A percentile compares a stretch with the other conserved stretches of the same genome.
phyloP scores from a whole-genome alignment of 2,113 vertebrate genomes.

The Cyprinodon brontotheroides region DNA sequence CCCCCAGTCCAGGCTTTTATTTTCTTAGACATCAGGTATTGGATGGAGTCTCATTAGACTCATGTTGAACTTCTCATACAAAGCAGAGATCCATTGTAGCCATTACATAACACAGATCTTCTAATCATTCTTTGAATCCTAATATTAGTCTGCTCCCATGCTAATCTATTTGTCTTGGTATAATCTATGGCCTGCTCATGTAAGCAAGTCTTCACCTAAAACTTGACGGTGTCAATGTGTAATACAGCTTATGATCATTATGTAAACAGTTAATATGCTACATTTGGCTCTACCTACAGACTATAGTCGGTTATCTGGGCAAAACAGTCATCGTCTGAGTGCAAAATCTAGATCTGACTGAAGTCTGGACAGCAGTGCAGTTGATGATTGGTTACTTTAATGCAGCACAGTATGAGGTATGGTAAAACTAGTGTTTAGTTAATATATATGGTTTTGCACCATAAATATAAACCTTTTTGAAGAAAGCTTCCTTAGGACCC shows the following conservation, averaged over 20 bases:
- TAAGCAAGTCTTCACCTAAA: constrained; percentile 72
- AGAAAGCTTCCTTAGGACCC: background rate
- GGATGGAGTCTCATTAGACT: background rate
- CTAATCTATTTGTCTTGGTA: constrained; percentile 71
- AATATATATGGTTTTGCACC: too few species aligned
- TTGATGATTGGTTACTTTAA: background rate
- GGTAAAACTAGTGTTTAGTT: background rate
- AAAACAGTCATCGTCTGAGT: constrained; percentile 45
- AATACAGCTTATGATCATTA: constrained; percentile 48
- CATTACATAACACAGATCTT: constrained; percentile 58
- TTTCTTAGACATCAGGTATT: background rate
- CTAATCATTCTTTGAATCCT: constrained; percentile 74
- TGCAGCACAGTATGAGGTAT: background rate
- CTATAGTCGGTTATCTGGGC: constrained; percentile 7
- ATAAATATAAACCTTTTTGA: background rate
- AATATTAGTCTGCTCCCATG: constrained; percentile 67
- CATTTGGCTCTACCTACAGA: constrained; percentile 24
- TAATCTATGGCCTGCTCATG: constrained; percentile 75
- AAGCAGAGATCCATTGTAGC: constrained; percentile 27
- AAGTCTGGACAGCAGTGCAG: too few species aligned
- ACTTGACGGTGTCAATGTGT: constrained; percentile 47
- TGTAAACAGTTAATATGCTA: constrained; percentile 55
- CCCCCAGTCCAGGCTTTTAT: background rate
- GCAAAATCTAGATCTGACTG: constrained; percentile 44
- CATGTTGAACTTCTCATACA: constrained; percentile 7